Conservation (phyloP, 2,888 invertebrate genomes). For the Netelia melanura region DNA sequence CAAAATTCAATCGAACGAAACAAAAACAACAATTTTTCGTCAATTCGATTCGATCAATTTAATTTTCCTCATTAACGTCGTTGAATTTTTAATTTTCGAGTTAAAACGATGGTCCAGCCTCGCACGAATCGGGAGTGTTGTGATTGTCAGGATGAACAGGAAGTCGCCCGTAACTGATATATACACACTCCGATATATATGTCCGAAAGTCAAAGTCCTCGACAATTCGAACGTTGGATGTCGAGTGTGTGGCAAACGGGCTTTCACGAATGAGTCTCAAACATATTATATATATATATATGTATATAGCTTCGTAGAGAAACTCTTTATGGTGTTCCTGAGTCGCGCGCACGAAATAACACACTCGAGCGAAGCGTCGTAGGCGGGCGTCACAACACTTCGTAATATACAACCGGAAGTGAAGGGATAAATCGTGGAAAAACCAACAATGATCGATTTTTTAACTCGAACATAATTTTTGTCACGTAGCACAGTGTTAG, state of each 20-base stretch:
- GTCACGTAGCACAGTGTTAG: slow-evolving; percentile 3
- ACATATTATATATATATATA: slow-evolving; percentile 6
- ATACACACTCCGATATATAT: slow-evolving; percentile 24
- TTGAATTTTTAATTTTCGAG: background rate
- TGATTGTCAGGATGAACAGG: slow-evolving; percentile 53
- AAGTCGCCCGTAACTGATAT: slow-evolving; percentile 59
- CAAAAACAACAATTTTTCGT: too few species aligned
- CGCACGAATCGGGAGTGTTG: background rate
- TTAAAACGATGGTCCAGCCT: background rate
- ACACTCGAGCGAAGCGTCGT: slow-evolving; percentile 42
- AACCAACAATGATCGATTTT: background rate
- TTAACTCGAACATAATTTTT: background rate
- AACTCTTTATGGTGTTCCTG: slow-evolving; percentile 26
- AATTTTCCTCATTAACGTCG: background rate
- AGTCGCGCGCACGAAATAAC: slow-evolving; percentile 33
- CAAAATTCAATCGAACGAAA: background rate
- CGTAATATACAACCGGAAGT: slow-evolving; percentile 43
- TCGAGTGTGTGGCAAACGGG: slow-evolving; percentile 29
- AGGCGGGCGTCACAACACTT: slow-evolving; percentile 52
- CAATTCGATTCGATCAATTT: too few species aligned
- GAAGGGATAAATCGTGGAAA: slow-evolving; percentile 18
- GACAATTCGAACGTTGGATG: slow-evolving; percentile 40
- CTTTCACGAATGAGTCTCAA: slow-evolving; percentile 44
- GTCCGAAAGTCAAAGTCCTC: slow-evolving; percentile 51
- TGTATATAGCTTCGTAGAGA: slow-evolving; percentile 14